These are phyloP conservation scores for Amblyornis subalaris DNA, from an alignment of 2,113 vertebrate genomes.

Conservation along the genomic window DNA sequence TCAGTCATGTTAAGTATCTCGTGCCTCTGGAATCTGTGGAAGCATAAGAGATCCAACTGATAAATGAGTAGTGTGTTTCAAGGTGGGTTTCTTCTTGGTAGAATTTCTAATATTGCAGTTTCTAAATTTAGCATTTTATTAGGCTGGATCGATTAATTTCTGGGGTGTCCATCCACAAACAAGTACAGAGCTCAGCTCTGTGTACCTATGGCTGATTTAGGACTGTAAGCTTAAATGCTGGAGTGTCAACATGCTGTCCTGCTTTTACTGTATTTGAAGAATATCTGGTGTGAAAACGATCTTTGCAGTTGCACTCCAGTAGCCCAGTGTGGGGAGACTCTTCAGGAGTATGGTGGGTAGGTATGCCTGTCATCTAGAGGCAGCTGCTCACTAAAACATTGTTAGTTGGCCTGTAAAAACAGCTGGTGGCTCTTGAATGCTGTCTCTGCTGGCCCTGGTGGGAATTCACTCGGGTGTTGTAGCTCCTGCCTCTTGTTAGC, in stretches of 20 bases:
- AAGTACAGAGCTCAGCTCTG: not conserved
- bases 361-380: not conserved
- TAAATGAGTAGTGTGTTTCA: not conserved
- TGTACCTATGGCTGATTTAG: not conserved
- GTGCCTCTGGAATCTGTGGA: not conserved
- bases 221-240: not conserved
- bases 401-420: not conserved
- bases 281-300: not conserved
- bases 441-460: not conserved
- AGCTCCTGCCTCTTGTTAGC: not conserved
- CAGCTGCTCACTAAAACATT: not conserved
- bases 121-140: not conserved
- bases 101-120: not conserved
- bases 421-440: not conserved
- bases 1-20: not conserved
- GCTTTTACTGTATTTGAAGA: not conserved
- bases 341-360: not conserved
- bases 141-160: not conserved
- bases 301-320: not conserved
- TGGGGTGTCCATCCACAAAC: not conserved
- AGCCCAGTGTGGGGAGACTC: not conserved
- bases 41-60: not conserved
- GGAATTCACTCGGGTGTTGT: not conserved
- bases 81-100: not conserved
- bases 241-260: not conserved